phyloP scores from a whole-genome alignment of 1,140 invertebrate species.

The Heterodera carotae region DNA sequence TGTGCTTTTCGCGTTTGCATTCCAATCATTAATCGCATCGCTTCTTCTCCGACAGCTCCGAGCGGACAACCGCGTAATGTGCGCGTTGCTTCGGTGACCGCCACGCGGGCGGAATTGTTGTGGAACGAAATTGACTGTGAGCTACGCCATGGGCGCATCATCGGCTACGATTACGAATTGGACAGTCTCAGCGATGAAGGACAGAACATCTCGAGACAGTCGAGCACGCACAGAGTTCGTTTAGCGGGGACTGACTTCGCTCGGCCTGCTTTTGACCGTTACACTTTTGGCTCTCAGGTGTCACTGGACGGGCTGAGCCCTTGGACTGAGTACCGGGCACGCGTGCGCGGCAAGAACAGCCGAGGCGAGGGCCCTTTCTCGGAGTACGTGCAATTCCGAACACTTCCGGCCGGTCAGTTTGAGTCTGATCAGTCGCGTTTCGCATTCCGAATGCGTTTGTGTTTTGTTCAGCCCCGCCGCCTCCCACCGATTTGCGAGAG shows the following conservation, averaged over 20 bases:
- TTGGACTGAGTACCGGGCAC: slow-evolving; percentile 61
- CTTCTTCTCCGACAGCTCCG: slow-evolving; percentile 44
- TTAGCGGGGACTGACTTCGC: neutral
- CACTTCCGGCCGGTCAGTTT: slow-evolving; percentile 44
- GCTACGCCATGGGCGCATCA: slow-evolving; percentile 63
- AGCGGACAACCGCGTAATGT: slow-evolving; percentile 59
- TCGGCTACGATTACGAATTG: slow-evolving; percentile 63
- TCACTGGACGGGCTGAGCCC: slow-evolving; percentile 61
- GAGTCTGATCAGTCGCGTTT: neutral
- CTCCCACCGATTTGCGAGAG: slow-evolving; percentile 62
- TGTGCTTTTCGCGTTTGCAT: neutral
- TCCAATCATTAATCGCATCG: neutral
- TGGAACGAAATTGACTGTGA: slow-evolving; percentile 65
- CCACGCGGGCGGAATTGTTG: slow-evolving; percentile 58
- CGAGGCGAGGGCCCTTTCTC: slow-evolving; percentile 63
- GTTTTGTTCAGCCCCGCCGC: slow-evolving; percentile 45
- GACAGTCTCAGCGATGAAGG: slow-evolving; percentile 53
- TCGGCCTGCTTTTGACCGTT: neutral
- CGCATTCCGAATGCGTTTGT: neutral
- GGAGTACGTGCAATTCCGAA: slow-evolving; percentile 60
- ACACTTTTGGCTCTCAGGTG: slow-evolving; percentile 48
- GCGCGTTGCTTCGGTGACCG: slow-evolving; percentile 56
- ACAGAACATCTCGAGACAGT: slow-evolving; percentile 47
- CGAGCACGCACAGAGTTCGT: slow-evolving; percentile 25
- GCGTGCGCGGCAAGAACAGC: slow-evolving; percentile 57